These are phyloP conservation scores for Capromys pilorides DNA, from an alignment of 2,797 vertebrate genomes.

Conservation along the genomic window DNA sequence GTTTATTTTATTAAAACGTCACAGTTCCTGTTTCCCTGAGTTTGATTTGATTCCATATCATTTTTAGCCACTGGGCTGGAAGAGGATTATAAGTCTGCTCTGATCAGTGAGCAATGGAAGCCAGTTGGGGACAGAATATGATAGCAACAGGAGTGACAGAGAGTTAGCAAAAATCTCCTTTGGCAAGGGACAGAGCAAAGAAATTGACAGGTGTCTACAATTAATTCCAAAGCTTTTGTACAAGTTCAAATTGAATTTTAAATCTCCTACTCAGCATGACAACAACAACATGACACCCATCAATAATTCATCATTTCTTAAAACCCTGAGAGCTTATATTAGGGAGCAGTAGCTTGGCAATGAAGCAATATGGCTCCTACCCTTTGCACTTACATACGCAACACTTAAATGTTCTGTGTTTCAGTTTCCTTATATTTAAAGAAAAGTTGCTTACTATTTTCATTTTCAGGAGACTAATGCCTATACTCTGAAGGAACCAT, in stretches of 20 bases:
- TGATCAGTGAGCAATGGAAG: background rate
- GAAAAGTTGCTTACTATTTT: slow-evolving; percentile 1
- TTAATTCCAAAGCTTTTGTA: slow-evolving; percentile 64
- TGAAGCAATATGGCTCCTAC: background rate
- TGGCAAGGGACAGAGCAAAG: slow-evolving; percentile 16
- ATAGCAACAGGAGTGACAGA: background rate
- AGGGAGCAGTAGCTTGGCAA: background rate
- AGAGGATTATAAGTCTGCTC: background rate
- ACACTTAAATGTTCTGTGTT: background rate
- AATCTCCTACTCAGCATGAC: slow-evolving; percentile 57
- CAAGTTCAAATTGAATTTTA: slow-evolving; percentile 64
- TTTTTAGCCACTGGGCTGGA: background rate
- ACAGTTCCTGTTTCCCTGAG: background rate
- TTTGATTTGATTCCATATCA: background rate
- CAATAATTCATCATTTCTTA: slow-evolving; percentile 71
- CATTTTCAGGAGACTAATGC: background rate
- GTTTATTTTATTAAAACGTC: slow-evolving; percentile 10
- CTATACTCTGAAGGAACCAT: background rate
- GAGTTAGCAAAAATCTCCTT: background rate
- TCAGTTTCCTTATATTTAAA: slow-evolving; percentile 10
- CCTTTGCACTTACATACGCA: background rate
- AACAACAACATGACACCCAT: slow-evolving; percentile 53
- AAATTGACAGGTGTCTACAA: slow-evolving; percentile 6
- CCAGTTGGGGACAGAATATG: background rate
- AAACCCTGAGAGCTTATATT: background rate